A percentile compares a stretch with the other conserved stretches of the same genome.
Conservation (phyloP, 2,888 invertebrate genomes). For the Druceiella hillmani region DNA sequence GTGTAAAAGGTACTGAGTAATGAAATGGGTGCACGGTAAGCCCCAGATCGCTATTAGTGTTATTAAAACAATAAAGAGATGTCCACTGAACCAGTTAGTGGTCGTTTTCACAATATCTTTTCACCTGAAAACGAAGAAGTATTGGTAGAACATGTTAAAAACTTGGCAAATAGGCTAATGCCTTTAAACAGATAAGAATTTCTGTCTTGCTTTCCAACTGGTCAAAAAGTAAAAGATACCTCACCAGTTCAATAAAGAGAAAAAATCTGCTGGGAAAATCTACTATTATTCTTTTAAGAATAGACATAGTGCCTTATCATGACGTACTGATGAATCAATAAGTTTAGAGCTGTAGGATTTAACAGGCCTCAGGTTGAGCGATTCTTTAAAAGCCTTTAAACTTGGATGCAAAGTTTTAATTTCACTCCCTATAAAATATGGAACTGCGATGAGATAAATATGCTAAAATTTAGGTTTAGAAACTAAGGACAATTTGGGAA, state of each 20-base stretch:
- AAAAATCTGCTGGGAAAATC: constrained; percentile 8
- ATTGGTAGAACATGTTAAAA: constrained; percentile 12
- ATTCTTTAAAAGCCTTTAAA: constrained; percentile 10
- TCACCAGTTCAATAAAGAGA: constrained; percentile 12
- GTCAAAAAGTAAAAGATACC: constrained; percentile 12
- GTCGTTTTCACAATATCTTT: constrained; percentile 13
- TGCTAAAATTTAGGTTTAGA: too few species aligned
- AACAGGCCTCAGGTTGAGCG: constrained; percentile 15
- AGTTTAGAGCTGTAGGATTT: constrained; percentile 16
- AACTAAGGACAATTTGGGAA: too few species aligned
- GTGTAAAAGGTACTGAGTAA: constrained; percentile 18
- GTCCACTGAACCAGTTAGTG: too few species aligned
- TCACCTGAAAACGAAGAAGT: constrained; percentile 9
- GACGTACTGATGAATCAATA: constrained; percentile 9
- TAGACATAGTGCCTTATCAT: constrained; percentile 11
- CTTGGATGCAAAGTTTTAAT: constrained; percentile 7
- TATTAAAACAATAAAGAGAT: constrained; percentile 8
- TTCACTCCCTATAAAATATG: constrained; percentile 14
- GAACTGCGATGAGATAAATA: constrained; percentile 16
- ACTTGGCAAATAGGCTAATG: constrained; percentile 9
- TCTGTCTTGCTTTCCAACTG: constrained; percentile 14
- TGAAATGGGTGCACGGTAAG: constrained; percentile 19
- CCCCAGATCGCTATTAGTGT: constrained; percentile 8
- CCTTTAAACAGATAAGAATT: constrained; percentile 13
- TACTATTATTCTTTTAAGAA: constrained; percentile 11